Evolutionary conservation across 2,888 invertebrate genomes (phyloP), one percentile per base, ranked within the genome.

Genomic region (Campoletis raptor): DNA sequence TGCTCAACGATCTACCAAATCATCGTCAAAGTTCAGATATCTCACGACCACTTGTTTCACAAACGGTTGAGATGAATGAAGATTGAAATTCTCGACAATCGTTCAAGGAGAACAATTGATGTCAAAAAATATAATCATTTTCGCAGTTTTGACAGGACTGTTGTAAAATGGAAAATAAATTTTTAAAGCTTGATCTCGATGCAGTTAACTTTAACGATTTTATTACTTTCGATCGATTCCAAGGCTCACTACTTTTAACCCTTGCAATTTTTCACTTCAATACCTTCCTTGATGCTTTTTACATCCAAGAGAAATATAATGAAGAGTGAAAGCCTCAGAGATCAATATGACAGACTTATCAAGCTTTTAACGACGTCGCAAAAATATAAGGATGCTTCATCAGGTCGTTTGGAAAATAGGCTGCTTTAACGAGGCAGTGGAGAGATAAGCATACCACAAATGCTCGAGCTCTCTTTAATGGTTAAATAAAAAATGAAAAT

Each of bases 371-470:
- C 45, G 42, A 69, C 21, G 69, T 18, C 15, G 24, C 30, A 9
- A 15, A 48, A 40, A 70, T 48, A 45, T 45, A 40, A 30, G 24
- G 40, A 70, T 8, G 70, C 48, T 70, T 48, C 30, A 30, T 48
- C 48, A 15, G 18, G 70, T 70, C 70, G 45, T 70, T 70, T 48
- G 30, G 48, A 30, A 70, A 70, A 30, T 48, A 70, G 48, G 48
- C 48, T 48, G 48, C 70, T n/a, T 48, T 70, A 30, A 48, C 18
- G 70, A 30, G 36, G 8, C 69, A 42, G 42, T 48, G 36, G 48
- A 48, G 48, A 48, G 61, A 61, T 30, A 61, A 61, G 61, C 61
- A 61, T 48, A 48, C 24, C 15, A 30, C 48, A 45, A 70, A 30
- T 12, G 48, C 24, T 70, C 45, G 18, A 48, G 9, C 30, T 48